A percentile compares a stretch with the other conserved stretches of the same genome.
Conservation (phyloP, 30 jellyfish, hydroid and myxozoan genomes). For the Nemopilema nomurai region DNA sequence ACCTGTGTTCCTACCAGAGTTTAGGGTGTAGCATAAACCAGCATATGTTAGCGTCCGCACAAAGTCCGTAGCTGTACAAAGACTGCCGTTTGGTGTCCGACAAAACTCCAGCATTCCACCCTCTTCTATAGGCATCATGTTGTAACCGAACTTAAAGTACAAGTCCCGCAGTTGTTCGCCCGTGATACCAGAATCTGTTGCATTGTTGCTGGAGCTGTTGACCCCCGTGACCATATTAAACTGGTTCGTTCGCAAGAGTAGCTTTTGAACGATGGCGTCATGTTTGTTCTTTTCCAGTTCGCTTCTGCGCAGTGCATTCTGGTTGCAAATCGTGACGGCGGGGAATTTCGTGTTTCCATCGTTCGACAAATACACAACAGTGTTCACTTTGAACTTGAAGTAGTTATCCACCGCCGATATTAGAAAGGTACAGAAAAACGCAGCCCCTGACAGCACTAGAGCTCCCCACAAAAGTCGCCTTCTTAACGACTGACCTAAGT, state of each 20-base stretch:
- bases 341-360: conserved; percentile 55
- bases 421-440: conserved; percentile 8
- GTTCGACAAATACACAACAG: conserved; percentile 42
- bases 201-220: not conserved
- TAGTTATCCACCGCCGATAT: not conserved
- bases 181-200: not conserved
- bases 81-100: not conserved
- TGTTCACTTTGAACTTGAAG: conserved; percentile 47
- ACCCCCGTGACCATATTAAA: not conserved
- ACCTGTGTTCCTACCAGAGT: conserved; percentile 18
- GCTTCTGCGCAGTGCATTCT: conserved; percentile 43
- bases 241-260: not conserved
- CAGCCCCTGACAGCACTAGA: conserved; percentile 24
- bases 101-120: conserved; percentile 66
- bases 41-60: conserved; percentile 25
- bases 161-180: conserved; percentile 39
- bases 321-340: conserved; percentile 65
- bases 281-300: conserved; percentile 12
- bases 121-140: conserved; percentile 13
- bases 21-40: conserved; percentile 61
- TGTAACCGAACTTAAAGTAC: conserved; percentile 45
- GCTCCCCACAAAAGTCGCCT: conserved; percentile 17
- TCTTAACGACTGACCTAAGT: conserved; percentile 1
- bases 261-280: conserved; percentile 14
- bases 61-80: conserved; percentile 30